Evolutionary conservation across 2,888 invertebrate species (phyloP), one percentile per base, ranked within the genome.

Genomic region (Ecliptopera silaceata): DNA sequence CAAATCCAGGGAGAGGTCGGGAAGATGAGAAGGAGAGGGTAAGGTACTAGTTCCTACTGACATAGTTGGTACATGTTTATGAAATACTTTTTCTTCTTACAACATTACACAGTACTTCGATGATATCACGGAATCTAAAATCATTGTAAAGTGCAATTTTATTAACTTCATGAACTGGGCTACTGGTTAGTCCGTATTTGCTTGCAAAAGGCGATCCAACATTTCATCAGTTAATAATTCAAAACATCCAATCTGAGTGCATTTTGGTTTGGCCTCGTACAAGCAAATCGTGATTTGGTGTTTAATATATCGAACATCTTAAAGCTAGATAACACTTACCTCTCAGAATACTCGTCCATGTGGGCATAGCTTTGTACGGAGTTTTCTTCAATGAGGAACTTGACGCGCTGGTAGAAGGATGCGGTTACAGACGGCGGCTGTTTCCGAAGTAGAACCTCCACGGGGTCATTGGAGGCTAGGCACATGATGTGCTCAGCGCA

Each of bases 311-410:
- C 62, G 65, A 56, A 61, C 57, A 51, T 59, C 58, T 63, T 64
- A 66, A 65, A 67, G 11, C 69, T 68, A 64, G 53, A 58, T 52
- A 55, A 69, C 87, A 94, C 96, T 95, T 94, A 99, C 99, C 98
- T 98, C 93, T 98, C 98, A 80, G 98, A 98, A 93, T 99, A 99
- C 91, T 98, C 97, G 91, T 97, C 97, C 94, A 97, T 95, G 84
- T 98, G 97, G 47, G 99, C 98, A 91, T 99, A 99, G 79, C 97
- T 98, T 91, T 99, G 99, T 59, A 99, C 98, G 65, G 98, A 98
- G 88, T 98, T 98, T 86, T 99, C 98, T 92, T 99, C 99, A 67
- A 99, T 97, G 70, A 99, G 95, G 92, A 99, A 99, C 84, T 97
- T 97, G 87, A 99, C 98, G 54, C 98, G 94, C 83, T 99, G 98